Evolutionary conservation across 2,888 invertebrate species (phyloP).

Genomic region (Hipparchia sbordonii): DNA sequence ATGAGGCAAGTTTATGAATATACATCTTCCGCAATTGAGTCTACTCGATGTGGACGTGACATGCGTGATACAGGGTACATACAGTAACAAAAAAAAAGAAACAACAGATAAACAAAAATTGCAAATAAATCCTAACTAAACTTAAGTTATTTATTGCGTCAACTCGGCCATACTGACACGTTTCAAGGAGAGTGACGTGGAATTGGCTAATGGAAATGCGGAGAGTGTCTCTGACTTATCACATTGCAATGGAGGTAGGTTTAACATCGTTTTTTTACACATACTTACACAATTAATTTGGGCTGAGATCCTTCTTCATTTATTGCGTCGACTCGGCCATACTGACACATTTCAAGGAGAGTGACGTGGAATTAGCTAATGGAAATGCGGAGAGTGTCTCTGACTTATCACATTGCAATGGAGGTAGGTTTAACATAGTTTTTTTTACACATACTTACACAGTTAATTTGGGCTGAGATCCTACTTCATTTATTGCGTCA

Average conservation of each 20-base stretch:
- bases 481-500: conserved; percentile 51
- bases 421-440: conserved; percentile 52
- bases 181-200: conserved; percentile 45
- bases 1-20: no score
- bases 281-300: neutral
- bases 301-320: no score
- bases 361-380: conserved; percentile 38
- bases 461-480: no score
- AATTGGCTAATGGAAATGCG: conserved; percentile 39
- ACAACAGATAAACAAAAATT: no score
- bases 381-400: conserved; percentile 32
- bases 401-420: conserved; percentile 49
- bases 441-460: neutral
- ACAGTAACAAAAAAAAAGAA: no score
- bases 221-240: conserved; percentile 41
- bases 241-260: conserved; percentile 60
- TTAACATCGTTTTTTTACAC: neutral
- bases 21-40: no score
- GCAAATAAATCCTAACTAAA: no score
- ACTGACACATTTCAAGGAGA: conserved; percentile 54
- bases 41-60: no score
- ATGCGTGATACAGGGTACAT: no score
- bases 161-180: conserved; percentile 68
- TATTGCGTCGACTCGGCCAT: conserved; percentile 68
- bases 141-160: conserved; percentile 55